Evolutionary conservation across 2,797 vertebrate genomes (phyloP).

Genomic region (Novumbra hubbsi): DNA sequence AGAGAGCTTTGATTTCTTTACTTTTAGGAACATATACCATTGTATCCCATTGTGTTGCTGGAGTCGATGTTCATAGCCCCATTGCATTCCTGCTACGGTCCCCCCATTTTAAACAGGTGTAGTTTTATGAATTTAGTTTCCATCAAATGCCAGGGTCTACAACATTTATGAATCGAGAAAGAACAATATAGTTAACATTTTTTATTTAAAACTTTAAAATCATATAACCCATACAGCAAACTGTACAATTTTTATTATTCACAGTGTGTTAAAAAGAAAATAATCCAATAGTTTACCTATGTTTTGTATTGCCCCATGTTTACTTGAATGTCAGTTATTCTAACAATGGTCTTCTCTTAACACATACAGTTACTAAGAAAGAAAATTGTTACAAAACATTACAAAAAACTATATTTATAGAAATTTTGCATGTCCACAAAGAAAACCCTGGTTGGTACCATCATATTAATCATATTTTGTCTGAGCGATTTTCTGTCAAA

Average conservation of each 20-base stretch:
- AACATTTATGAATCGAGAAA: slow-evolving; percentile 23
- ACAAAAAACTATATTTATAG: slow-evolving; percentile 99
- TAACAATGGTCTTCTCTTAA: slow-evolving; percentile 88
- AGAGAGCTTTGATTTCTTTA: too few relatives aligned
- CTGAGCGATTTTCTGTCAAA: slow-evolving; percentile 66
- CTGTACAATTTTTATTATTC: slow-evolving; percentile 98
- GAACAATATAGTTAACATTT: slow-evolving; percentile 43
- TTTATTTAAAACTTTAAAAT: slow-evolving; percentile 98
- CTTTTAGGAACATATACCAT: too few relatives aligned
- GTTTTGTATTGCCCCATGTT: slow-evolving; percentile 64
- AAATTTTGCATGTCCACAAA: slow-evolving; percentile 96
- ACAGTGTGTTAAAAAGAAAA: slow-evolving; percentile 99
- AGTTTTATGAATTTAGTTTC: neutral
- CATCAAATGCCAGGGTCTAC: neutral
- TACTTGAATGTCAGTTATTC: slow-evolving; percentile 66
- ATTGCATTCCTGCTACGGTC: neutral
- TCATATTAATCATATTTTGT: slow-evolving; percentile 61
- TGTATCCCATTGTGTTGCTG: neutral
- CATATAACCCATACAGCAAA: slow-evolving; percentile 99
- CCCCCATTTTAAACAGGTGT: neutral
- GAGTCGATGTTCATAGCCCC: neutral
- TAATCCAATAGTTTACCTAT: slow-evolving; percentile 78
- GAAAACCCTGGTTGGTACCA: slow-evolving; percentile 86
- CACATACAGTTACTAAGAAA: slow-evolving; percentile 93
- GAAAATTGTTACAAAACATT: slow-evolving; percentile 96